Evolutionary conservation across 2,888 invertebrate species (phyloP).

Genomic region (Amorpha juglandis): DNA sequence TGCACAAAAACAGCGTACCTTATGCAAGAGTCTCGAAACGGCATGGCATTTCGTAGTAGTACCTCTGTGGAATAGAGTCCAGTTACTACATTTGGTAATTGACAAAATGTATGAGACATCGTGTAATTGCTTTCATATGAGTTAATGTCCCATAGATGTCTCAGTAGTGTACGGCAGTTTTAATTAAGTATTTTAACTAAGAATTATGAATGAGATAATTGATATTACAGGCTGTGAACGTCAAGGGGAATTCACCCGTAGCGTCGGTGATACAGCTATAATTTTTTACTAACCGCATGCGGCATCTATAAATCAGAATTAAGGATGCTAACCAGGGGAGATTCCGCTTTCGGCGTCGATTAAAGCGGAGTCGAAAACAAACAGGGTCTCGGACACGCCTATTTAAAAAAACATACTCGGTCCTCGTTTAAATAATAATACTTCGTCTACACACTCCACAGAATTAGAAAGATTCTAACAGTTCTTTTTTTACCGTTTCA

Average conservation of each 20-base stretch:
- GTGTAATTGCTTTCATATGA: constrained; percentile 12
- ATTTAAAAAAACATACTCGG: constrained; percentile 50
- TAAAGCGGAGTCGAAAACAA: constrained; percentile 77
- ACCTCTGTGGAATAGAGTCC: constrained; percentile 3
- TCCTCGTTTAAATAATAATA: constrained; percentile 58
- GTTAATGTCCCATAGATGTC: constrained; percentile 11
- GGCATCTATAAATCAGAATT: constrained; percentile 80
- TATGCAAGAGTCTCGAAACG: constrained; percentile 45
- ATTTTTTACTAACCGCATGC: constrained; percentile 74
- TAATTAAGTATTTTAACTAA: constrained; percentile 47
- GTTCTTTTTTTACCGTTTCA: constrained; percentile 59
- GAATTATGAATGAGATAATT: constrained; percentile 76
- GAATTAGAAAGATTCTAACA: constrained; percentile 59
- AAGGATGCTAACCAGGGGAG: constrained; percentile 68
- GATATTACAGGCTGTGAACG: constrained; percentile 73
- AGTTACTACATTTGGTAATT: constrained; percentile 3
- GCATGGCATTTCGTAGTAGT: constrained; percentile 27
- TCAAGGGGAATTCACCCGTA: constrained; percentile 64
- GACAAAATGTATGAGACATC: constrained; percentile 1
- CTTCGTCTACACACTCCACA: constrained; percentile 45
- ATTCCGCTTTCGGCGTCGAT: constrained; percentile 70
- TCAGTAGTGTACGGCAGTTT: not conserved
- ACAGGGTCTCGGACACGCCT: constrained; percentile 64
- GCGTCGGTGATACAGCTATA: constrained; percentile 63
- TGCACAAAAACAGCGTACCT: constrained; percentile 50